A percentile compares a stretch with the other conserved stretches of the same genome.
Conservation (phyloP, 2,888 invertebrate species). For the Nephrotoma guestfalica region DNA sequence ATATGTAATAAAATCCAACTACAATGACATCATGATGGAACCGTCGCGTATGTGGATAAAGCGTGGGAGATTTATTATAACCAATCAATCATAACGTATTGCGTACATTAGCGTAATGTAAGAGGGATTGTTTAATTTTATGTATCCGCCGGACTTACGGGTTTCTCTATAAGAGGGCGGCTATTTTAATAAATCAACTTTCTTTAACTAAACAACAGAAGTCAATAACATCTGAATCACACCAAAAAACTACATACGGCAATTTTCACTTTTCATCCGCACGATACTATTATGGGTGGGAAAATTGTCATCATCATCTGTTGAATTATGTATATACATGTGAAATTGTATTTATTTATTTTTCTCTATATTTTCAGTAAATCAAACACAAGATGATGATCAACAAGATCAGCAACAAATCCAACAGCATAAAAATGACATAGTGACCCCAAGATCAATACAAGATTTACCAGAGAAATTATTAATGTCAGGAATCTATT, state of each 20-base stretch:
- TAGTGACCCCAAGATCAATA: conserved; percentile 44
- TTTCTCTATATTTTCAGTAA: conserved; percentile 15
- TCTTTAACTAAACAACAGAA: not conserved
- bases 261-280: not conserved
- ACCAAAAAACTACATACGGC: not conserved
- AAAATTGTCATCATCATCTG: not conserved
- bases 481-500: conserved; percentile 49
- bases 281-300: not conserved
- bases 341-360: conserved; percentile 6
- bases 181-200: not conserved
- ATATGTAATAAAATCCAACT: not conserved
- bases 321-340: not conserved
- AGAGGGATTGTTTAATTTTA: not conserved
- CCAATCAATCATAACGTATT: not conserved
- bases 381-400: conserved; percentile 12
- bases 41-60: not conserved
- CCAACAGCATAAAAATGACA: conserved; percentile 30
- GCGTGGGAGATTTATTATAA: not conserved
- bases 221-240: not conserved
- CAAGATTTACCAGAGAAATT: conserved; percentile 50
- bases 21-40: not conserved
- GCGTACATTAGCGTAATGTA: not conserved
- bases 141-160: not conserved
- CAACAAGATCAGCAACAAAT: not conserved
- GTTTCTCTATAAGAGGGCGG: not conserved